Base-by-base conservation (phyloP, 2,113 vertebrate species). In the Regulus satrapa region DNA sequence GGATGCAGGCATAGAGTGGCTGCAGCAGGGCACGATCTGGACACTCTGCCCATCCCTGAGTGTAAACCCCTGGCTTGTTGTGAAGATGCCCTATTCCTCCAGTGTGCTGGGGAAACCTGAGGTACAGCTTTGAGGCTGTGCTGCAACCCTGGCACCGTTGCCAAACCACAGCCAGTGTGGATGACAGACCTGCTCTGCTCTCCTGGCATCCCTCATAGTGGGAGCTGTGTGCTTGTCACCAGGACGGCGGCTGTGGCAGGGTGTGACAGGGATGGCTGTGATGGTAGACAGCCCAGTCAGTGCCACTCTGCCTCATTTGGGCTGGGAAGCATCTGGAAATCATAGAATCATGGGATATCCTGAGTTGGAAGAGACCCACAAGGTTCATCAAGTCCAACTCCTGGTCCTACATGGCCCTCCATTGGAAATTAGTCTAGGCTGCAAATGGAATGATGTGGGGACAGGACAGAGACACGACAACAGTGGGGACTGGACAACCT, bases 91-190 rank as follows among this genome's bases (percentile, higher is more conserved):
- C 36, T 1, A 1, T 45, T 67, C 43, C 36, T 1, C 0, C 38
- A 17, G 8, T 2, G 12, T 5, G 14, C 8, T 55, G 55, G 48
- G 31, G 61, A 66, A 80, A 84, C 38, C 38, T 29, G 81, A 86
- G 71, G 66, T 48, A 62, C 8, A 2, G 26, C 32, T 21, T 29
- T 20, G 20, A 18, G n/a, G 49, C 28, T 26, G 8, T 17, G 32
- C 77, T 54, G 26, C 40, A 19, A 3, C 15, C 16, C 31, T 49
- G 5, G 32, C n/a, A 54, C 38, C 0, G 0, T 0, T 1, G 14
- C 21, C 49, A 49, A 13, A 24, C 14, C 21, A 5, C n/a, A 23
- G 46, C 52, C 3, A 3, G 14, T 4, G 18, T 1, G 2, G 25
- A 10, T 34, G 56, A 28, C 56, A 48, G 7, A 55, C n/a, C 38